phyloP scores from a whole-genome alignment of 1,140 invertebrate genomes.

The Uloborus diversus region DNA sequence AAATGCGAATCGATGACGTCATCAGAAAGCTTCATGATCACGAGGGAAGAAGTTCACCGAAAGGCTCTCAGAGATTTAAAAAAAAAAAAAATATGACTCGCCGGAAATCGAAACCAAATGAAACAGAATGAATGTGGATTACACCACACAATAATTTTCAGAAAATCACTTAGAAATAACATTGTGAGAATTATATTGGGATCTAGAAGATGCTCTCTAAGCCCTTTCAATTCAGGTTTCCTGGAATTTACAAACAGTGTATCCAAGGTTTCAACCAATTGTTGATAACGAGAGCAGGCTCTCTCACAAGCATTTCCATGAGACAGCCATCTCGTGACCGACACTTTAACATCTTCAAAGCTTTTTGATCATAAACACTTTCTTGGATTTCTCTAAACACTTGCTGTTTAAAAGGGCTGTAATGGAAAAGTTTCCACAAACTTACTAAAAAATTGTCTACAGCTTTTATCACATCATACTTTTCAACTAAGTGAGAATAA shows the following conservation, averaged over 20 bases:
- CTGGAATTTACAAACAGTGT: background rate
- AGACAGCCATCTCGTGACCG: background rate
- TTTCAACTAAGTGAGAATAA: background rate
- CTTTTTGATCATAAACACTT: background rate
- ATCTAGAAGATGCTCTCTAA: background rate
- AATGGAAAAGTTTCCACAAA: slow-evolving; percentile 6
- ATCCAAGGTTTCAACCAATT: background rate
- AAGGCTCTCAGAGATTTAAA: too few species aligned
- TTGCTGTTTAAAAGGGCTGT: background rate
- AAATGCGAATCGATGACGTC: too few species aligned
- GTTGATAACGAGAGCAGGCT: background rate
- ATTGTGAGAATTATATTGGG: background rate
- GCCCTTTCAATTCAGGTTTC: background rate
- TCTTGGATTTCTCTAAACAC: background rate
- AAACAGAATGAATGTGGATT: too few species aligned
- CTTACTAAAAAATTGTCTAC: background rate
- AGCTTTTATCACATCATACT: background rate
- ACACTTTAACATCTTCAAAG: background rate
- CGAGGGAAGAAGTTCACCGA: too few species aligned
- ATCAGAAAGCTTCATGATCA: too few species aligned
- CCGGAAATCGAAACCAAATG: too few species aligned
- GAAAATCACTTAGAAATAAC: background rate
- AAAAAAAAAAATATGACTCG: too few species aligned
- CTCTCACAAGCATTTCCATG: background rate
- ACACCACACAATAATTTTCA: too few species aligned